Percentiles rank a stretch among this genome's conserved stretches.
Conservation (phyloP, 2,888 invertebrate genomes). For the Biston betularia region DNA sequence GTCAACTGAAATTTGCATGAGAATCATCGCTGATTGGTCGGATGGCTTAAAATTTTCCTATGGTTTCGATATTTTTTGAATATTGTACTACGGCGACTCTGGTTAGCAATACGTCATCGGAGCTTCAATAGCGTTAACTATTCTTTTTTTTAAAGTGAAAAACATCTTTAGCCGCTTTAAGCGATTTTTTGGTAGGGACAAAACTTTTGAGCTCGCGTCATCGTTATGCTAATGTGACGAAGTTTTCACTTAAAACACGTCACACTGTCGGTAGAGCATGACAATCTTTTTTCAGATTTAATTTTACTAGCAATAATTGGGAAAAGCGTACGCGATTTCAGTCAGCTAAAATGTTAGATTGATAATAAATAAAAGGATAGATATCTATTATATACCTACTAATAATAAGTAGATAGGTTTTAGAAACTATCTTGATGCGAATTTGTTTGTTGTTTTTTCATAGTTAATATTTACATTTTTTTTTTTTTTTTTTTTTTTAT, state of each 20-base stretch:
- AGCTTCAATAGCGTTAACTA: no score
- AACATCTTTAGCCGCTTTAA: no score
- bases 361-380: no score
- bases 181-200: no score
- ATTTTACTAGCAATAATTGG: not conserved
- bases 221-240: no score
- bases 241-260: no score
- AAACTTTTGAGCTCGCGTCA: not conserved
- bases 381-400: not conserved
- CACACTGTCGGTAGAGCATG: no score
- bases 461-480: not conserved
- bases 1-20: conserved; percentile 67
- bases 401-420: not conserved
- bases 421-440: not conserved
- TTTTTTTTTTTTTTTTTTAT: no score
- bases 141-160: no score
- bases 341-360: not conserved
- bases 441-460: conserved; percentile 3
- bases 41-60: conserved; percentile 30
- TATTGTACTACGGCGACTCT: not conserved
- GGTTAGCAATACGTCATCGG: no score
- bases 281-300: not conserved
- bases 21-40: conserved; percentile 43
- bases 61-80: conserved; percentile 8
- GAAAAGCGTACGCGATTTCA: conserved; percentile 2